A percentile compares a stretch with the other conserved stretches of the same genome.
phyloP scores from a whole-genome alignment of 2,113 vertebrate genomes.

The Psilopogon haemacephalus region DNA sequence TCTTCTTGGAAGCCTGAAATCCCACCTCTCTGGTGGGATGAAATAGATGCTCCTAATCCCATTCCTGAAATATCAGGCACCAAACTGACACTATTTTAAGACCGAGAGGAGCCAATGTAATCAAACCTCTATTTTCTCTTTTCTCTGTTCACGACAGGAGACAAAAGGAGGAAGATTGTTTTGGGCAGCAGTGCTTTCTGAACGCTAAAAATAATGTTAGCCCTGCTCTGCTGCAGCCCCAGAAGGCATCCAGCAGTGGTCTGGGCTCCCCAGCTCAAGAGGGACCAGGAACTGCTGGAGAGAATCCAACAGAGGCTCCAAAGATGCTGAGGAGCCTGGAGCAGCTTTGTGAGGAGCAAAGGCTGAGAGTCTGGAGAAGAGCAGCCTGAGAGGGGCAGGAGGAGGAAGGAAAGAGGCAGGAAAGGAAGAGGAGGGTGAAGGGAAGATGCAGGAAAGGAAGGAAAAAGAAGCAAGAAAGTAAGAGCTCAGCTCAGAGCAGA shows the following conservation, averaged over 20 bases:
- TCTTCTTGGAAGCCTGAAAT: background rate
- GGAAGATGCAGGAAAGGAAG: no score
- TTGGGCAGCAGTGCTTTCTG: background rate
- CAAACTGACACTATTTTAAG: background rate
- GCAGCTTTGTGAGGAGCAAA: no score
- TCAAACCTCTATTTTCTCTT: background rate
- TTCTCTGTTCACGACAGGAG: background rate
- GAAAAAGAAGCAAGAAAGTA: background rate
- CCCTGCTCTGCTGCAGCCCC: background rate
- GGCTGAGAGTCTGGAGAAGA: no score
- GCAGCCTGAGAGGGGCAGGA: no score
- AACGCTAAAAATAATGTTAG: background rate
- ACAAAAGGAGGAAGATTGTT: background rate
- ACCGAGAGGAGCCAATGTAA: background rate
- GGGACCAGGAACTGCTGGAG: no score
- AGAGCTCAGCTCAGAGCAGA: background rate
- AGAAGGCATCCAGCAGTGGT: rapidly evolving
- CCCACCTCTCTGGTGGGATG: background rate
- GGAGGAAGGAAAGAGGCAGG: no score
- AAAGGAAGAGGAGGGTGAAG: no score
- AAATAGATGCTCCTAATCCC: background rate
- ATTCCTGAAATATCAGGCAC: background rate
- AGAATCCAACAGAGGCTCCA: no score
- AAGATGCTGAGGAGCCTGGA: no score
- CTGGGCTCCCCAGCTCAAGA: no score